phyloP scores from a whole-genome alignment of 2,797 vertebrate species.

The Lemur catta region DNA sequence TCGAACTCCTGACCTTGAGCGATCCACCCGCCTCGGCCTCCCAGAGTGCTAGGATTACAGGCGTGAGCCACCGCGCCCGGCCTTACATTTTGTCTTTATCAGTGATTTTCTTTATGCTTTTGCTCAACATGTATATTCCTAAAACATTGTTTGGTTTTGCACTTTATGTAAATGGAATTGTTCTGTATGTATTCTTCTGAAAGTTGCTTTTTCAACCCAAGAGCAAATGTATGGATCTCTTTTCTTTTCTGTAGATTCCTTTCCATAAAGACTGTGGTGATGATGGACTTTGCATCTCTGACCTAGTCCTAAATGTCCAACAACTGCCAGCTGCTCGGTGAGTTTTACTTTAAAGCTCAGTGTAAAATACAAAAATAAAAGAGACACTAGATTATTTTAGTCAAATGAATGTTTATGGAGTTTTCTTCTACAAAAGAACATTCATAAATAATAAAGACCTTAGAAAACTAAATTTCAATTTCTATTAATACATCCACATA shows the following conservation, averaged over 20 bases:
- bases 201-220: background rate
- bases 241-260: slow-evolving; percentile 85
- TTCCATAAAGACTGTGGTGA: slow-evolving; percentile 94
- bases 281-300: slow-evolving; percentile 91
- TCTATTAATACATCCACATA: background rate
- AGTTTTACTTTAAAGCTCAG: slow-evolving; percentile 47
- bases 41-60: no score
- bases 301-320: slow-evolving; percentile 88
- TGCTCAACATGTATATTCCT: background rate
- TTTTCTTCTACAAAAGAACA: background rate
- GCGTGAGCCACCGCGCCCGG: no score
- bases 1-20: no score
- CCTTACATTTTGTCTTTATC: background rate
- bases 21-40: no score
- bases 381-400: background rate
- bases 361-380: background rate
- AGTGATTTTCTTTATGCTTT: background rate
- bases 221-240: background rate
- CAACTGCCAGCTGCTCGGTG: slow-evolving; percentile 83
- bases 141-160: background rate
- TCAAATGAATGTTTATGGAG: background rate
- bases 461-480: background rate
- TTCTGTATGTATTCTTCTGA: background rate
- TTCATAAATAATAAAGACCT: background rate
- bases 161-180: background rate